Percentiles rank a stretch among this genome's conserved stretches.
Conservation (phyloP, 2,113 vertebrate genomes). For the Leucosticte australis region DNA sequence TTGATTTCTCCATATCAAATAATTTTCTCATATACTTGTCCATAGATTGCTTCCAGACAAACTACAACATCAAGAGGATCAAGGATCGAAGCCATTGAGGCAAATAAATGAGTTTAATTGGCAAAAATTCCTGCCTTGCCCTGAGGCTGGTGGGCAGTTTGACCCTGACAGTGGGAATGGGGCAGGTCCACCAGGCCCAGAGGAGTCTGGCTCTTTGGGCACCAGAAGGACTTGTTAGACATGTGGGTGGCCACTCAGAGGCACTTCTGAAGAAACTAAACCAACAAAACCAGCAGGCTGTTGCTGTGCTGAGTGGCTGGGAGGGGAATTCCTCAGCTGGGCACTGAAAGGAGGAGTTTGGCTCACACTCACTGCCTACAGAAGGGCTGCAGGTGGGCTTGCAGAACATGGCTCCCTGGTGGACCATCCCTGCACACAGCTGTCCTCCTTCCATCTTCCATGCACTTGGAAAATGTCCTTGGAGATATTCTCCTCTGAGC, state of each 20-base stretch:
- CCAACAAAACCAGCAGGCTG: background rate
- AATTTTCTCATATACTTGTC: background rate
- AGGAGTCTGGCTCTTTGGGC: background rate
- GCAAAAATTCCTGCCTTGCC: background rate
- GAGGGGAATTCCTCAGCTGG: background rate
- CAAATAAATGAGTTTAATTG: background rate
- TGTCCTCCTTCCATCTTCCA: background rate
- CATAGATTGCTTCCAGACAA: background rate
- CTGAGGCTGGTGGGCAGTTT: background rate
- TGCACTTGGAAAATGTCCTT: background rate
- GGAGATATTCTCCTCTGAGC: background rate
- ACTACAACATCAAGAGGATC: background rate
- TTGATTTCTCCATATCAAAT: background rate
- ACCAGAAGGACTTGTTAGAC: fast-evolving
- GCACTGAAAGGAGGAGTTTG: background rate
- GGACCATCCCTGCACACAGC: background rate
- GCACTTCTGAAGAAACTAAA: background rate
- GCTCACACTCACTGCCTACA: fast-evolving
- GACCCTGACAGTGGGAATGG: background rate
- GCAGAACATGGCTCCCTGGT: fast-evolving
- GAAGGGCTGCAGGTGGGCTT: background rate
- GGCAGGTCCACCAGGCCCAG: background rate
- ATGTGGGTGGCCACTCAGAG: background rate
- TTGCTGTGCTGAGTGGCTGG: background rate
- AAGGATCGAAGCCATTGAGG: background rate